phyloP scores from a whole-genome alignment of 2,888 invertebrate genomes.

The Epirrhoe alternata region DNA sequence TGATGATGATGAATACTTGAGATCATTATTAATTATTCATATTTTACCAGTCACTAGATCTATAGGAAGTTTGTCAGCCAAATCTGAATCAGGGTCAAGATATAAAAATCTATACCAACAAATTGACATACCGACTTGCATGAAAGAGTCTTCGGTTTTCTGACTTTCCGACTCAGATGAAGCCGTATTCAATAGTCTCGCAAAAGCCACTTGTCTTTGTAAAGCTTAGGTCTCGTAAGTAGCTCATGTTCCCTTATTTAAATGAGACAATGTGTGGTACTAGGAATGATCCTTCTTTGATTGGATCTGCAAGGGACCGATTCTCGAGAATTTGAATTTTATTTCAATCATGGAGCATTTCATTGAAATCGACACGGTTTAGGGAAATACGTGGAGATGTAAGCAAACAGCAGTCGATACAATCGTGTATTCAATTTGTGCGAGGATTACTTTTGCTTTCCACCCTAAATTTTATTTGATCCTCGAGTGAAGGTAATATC shows the following conservation, averaged over 20 bases:
- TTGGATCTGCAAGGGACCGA: constrained; percentile 66
- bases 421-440: constrained; percentile 78
- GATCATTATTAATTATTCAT: too few relatives aligned
- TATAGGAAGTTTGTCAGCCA: too few relatives aligned
- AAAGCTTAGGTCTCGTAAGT: constrained; percentile 34
- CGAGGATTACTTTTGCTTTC: constrained; percentile 68
- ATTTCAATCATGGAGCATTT: constrained; percentile 67
- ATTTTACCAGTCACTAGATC: too few relatives aligned
- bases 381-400: constrained; percentile 63
- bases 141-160: not conserved
- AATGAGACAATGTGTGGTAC: constrained; percentile 66
- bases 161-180: not conserved
- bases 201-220: constrained; percentile 6
- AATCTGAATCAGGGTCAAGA: too few relatives aligned
- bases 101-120: too few relatives aligned
- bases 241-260: constrained; percentile 62
- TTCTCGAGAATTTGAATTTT: constrained; percentile 72
- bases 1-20: too few relatives aligned
- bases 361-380: constrained; percentile 71
- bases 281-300: constrained; percentile 64
- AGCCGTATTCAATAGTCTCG: not conserved
- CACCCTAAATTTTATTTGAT: constrained; percentile 53
- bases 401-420: constrained; percentile 68
- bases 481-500: constrained; percentile 39
- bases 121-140: too few relatives aligned